Conservation (phyloP, 2,113 vertebrate genomes). For the Baryphthengus martii region DNA sequence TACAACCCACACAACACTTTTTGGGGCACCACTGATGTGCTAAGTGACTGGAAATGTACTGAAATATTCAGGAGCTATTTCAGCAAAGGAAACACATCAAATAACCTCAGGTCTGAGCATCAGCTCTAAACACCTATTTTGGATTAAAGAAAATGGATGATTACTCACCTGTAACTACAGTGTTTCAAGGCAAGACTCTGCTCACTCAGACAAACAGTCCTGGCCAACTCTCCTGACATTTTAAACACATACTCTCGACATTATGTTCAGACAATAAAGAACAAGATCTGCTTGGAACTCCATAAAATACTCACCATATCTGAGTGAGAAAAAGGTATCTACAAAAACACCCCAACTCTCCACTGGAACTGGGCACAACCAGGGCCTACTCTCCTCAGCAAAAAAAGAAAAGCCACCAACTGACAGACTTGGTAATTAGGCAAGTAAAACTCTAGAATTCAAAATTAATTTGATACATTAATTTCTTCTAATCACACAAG, state of each 20-base stretch:
- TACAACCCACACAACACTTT: neutral
- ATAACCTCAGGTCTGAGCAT: neutral
- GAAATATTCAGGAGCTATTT: neutral
- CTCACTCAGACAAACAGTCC: neutral
- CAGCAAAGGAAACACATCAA: neutral
- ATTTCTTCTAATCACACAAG: neutral
- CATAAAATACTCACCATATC: neutral
- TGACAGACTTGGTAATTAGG: neutral
- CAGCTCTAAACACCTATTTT: neutral
- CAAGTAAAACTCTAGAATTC: neutral
- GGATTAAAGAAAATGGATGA: neutral
- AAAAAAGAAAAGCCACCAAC: neutral
- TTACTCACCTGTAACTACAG: neutral
- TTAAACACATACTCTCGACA: neutral
- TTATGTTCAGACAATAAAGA: neutral
- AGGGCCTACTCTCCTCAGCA: neutral
- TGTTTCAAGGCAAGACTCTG: neutral
- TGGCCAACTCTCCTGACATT: neutral
- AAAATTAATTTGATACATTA: neutral
- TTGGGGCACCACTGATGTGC: neutral
- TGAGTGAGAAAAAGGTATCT: neutral
- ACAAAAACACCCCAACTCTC: neutral
- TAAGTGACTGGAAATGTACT: neutral
- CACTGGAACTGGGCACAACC: neutral
- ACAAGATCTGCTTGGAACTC: neutral